Base-by-base conservation (phyloP, 2,113 vertebrate species). In the Scopus umbretta region DNA sequence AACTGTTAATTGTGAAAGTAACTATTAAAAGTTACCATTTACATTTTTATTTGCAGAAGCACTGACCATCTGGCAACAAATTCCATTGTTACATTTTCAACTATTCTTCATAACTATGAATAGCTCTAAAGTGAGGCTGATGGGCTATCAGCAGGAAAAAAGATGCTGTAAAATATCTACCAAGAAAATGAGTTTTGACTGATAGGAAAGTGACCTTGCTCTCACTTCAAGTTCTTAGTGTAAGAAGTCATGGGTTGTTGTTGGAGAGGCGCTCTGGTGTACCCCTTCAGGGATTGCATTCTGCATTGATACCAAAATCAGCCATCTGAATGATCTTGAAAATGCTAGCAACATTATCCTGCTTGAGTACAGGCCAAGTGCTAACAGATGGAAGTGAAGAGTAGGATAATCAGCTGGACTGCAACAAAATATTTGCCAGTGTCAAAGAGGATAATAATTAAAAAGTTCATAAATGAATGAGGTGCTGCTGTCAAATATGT, bases 341-440 rank as follows among this genome's bases (percentile, higher is more conserved):
- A 92, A 76, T 40, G 12, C 49, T 66, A 53, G 13, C 40, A 49
- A 36, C 22, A 3, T 79, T 94, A 55, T 47, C 66, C 76, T 85
- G 30, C 78, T 66, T 82, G 89, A 96, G 70, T 62, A 63, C 49
- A 66, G 84, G 91, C 86, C 92, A 95, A 88, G 86, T 73, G 66
- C 74, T 94, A 91, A 78, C 84, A 92, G 95, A 75, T 94, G 88
- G 92, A 79, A 91, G 23, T 56, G 55, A 92, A 65, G 76, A 85
- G 52, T 29, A 38, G 86, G 62, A 55, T 74, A 85, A 50, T 90
- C 66, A 38, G n/a, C 26, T 80, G 78, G 42, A 84, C 52, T 75
- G 49, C 70, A 82, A 50, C 29, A 68, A 73, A 79, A 49, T 81
- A 81, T 49, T 91, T 97, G 34, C n/a, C 17, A 61, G 30, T 75